phyloP scores from a whole-genome alignment of 2,888 invertebrate species.

The Ophraella communa region DNA sequence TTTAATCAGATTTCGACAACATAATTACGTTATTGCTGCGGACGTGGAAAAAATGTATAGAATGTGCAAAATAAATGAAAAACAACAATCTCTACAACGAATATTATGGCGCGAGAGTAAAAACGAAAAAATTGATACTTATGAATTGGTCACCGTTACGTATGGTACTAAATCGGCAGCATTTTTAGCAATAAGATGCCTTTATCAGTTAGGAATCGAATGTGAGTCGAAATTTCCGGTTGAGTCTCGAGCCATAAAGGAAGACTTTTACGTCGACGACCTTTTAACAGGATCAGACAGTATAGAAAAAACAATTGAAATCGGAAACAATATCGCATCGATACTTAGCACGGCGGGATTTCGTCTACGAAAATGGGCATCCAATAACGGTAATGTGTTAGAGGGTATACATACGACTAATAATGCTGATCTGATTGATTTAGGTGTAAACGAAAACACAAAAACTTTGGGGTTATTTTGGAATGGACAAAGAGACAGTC shows the following conservation, averaged over 20 bases:
- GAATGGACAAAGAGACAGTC: too few species aligned
- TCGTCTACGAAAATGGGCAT: background rate
- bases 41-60: too few species aligned
- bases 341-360: background rate
- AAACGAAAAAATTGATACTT: constrained; percentile 6
- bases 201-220: constrained; percentile 13
- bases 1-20: too few species aligned
- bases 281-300: constrained; percentile 7
- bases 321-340: background rate
- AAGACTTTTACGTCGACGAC: constrained; percentile 23
- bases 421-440: too few species aligned
- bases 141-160: constrained; percentile 10
- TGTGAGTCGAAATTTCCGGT: background rate
- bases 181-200: constrained; percentile 22
- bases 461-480: too few species aligned
- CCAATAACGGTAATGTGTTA: constrained; percentile 3
- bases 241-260: constrained; percentile 11
- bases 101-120: constrained; percentile 7
- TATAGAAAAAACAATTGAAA: background rate
- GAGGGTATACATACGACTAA: too few species aligned
- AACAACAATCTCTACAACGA: too few species aligned
- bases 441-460: too few species aligned
- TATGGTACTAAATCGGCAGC: constrained; percentile 17
- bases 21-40: too few species aligned
- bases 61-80: too few species aligned